Evolutionary conservation across 2,113 vertebrate species (phyloP).

Genomic region (Bothrops jararaca): DNA sequence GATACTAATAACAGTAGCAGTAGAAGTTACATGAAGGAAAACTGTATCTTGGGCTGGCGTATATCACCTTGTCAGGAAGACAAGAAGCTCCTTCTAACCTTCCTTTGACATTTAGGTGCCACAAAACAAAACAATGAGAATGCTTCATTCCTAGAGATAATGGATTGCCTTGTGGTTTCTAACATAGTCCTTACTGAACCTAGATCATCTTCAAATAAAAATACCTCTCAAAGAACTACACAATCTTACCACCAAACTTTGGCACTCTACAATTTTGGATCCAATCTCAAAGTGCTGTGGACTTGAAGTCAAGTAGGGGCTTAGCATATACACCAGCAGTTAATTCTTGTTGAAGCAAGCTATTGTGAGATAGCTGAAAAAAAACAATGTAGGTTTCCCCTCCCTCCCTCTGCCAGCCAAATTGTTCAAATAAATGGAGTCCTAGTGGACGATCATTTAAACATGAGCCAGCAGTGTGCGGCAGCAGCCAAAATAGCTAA

Average conservation of each 20-base stretch:
- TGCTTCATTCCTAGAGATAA: background rate
- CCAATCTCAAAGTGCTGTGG: background rate
- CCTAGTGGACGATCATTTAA: background rate
- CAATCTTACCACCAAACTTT: background rate
- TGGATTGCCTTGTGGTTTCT: background rate
- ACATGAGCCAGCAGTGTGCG: background rate
- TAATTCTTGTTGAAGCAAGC: background rate
- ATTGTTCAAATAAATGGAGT: background rate
- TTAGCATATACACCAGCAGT: background rate
- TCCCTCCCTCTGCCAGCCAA: background rate
- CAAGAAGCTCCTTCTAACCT: background rate
- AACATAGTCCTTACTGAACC: background rate
- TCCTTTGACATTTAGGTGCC: background rate
- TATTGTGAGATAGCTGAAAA: background rate
- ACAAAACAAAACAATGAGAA: background rate
- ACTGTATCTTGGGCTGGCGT: background rate
- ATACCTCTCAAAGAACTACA: background rate
- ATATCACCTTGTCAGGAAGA: background rate
- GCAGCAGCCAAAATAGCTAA: background rate
- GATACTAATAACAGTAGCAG: background rate
- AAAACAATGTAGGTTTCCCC: background rate
- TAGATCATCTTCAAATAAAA: background rate
- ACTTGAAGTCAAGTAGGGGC: background rate
- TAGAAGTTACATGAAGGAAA: background rate
- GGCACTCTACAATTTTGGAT: background rate